Evolutionary conservation across 2,113 vertebrate genomes (phyloP).

Genomic region (Rhea pennata): DNA sequence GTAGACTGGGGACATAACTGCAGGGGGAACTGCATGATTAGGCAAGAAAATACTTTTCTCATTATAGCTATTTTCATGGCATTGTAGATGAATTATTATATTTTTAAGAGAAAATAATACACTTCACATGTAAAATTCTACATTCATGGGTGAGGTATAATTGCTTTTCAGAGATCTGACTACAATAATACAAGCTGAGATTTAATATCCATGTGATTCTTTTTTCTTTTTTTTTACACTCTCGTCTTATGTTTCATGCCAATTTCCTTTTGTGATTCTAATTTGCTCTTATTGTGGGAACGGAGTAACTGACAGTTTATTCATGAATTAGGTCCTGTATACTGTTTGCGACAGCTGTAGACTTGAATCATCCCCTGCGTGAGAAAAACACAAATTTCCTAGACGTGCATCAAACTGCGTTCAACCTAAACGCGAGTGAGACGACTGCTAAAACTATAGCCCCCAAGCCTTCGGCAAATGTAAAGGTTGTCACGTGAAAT

Average conservation of each 20-base stretch:
- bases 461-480: constrained; percentile 18
- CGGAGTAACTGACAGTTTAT: constrained; percentile 50
- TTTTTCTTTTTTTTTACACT: not conserved
- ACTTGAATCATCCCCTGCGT: constrained; percentile 52
- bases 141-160: not conserved
- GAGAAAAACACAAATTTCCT: constrained; percentile 67
- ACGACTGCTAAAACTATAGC: constrained; percentile 52
- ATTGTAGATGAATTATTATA: not conserved
- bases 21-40: not conserved
- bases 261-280: constrained; percentile 16
- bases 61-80: not conserved
- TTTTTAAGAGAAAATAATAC: not conserved
- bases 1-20: not conserved
- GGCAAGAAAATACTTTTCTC: not conserved
- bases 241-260: not conserved
- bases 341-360: constrained; percentile 71
- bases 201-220: not conserved
- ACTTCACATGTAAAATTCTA: not conserved
- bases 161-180: not conserved
- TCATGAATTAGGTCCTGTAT: constrained; percentile 44
- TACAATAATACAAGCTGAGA: not conserved
- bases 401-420: constrained; percentile 63
- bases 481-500: constrained; percentile 49
- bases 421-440: constrained; percentile 43
- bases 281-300: constrained; percentile 33